phyloP scores from a whole-genome alignment of 2,888 invertebrate genomes.

The Gasteruption jaculator region DNA sequence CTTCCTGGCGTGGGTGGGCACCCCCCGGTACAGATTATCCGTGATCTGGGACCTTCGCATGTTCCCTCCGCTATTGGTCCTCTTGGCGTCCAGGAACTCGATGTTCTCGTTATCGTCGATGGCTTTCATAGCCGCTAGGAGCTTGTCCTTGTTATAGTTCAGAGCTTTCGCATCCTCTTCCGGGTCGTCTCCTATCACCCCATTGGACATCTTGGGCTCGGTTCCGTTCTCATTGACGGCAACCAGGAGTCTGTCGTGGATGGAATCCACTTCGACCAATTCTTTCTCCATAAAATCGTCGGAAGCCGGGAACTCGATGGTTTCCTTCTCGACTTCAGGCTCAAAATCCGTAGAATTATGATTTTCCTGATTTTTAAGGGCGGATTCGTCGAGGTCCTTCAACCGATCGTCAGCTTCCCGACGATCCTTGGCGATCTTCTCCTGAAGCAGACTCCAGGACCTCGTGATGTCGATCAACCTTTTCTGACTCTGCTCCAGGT shows the following conservation, averaged over 20 bases:
- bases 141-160: slow-evolving; percentile 55
- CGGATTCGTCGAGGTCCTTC: slow-evolving; percentile 18
- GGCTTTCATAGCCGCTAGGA: slow-evolving; percentile 61
- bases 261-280: too few species aligned
- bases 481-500: slow-evolving; percentile 17
- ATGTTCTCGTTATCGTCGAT: slow-evolving; percentile 56
- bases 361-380: slow-evolving; percentile 6
- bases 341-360: slow-evolving; percentile 8
- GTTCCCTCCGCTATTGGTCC: slow-evolving; percentile 26
- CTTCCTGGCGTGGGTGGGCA: slow-evolving; percentile 38
- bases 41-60: slow-evolving; percentile 38
- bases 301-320: too few species aligned
- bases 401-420: slow-evolving; percentile 24
- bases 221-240: too few species aligned
- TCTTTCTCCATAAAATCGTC: too few species aligned
- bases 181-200: background rate
- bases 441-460: slow-evolving; percentile 27
- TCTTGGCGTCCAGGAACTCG: slow-evolving; percentile 30
- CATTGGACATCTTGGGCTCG: too few species aligned
- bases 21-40: slow-evolving; percentile 42
- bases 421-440: slow-evolving; percentile 25
- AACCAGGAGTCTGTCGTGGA: too few species aligned
- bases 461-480: slow-evolving; percentile 22
- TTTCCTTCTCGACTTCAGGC: slow-evolving; percentile 9
- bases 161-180: slow-evolving; percentile 24